These are phyloP conservation scores for Cryptoblepharus egeriae DNA, from an alignment of 2,797 vertebrate species.

Conservation along the genomic window DNA sequence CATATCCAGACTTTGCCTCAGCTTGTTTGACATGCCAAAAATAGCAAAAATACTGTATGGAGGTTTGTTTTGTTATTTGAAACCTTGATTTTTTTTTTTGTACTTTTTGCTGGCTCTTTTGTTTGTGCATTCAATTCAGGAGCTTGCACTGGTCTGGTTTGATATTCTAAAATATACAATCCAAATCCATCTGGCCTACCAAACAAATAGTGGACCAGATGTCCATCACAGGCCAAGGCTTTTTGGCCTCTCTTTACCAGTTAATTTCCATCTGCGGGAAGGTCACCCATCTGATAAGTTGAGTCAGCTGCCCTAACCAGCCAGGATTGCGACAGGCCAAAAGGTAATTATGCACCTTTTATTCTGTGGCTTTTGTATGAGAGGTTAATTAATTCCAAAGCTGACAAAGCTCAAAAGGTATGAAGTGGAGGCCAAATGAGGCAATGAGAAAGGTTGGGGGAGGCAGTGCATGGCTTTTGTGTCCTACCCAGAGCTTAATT, in stretches of 20 bases:
- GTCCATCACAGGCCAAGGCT: background rate
- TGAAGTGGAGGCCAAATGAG: constrained; percentile 8
- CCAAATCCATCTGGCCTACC: background rate
- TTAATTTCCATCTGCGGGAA: background rate
- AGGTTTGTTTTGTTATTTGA: background rate
- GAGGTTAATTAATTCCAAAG: constrained; percentile 39
- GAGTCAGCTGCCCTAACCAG: background rate
- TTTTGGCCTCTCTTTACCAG: background rate
- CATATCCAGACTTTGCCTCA: too few species aligned
- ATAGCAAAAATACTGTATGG: background rate
- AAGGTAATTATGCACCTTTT: constrained; percentile 7
- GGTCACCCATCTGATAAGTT: background rate
- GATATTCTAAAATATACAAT: too few species aligned
- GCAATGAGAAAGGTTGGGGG: background rate
- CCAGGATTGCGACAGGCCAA: background rate
- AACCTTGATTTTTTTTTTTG: background rate
- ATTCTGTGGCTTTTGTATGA: background rate
- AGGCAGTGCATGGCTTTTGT: background rate
- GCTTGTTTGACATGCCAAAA: background rate
- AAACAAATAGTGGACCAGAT: background rate
- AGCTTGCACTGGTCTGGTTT: background rate
- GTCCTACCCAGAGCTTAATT: constrained; percentile 12
- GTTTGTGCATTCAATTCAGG: background rate
- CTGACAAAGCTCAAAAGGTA: constrained; percentile 9
- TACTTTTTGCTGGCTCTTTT: background rate